Percentiles rank a stretch among this genome's conserved stretches.
phyloP scores from a whole-genome alignment of 2,888 invertebrate genomes.

The Phortica magna region DNA sequence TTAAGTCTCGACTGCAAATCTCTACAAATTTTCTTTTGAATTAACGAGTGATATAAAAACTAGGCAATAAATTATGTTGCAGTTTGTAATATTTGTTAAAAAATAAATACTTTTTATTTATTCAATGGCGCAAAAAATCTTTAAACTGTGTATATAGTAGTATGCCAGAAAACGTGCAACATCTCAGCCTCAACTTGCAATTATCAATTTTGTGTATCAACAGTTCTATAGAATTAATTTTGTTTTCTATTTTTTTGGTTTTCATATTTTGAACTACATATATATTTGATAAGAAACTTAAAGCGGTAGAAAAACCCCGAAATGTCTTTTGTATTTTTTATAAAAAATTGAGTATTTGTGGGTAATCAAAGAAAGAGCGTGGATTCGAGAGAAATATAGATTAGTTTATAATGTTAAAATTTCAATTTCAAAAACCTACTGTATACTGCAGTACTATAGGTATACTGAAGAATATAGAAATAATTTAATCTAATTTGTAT shows the following conservation, averaged over 20 bases:
- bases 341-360: not conserved
- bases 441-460: not conserved
- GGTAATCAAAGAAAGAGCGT: not conserved
- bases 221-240: slow-evolving; percentile 25
- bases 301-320: slow-evolving; percentile 6
- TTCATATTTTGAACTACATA: not conserved
- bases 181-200: slow-evolving; percentile 44
- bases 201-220: slow-evolving; percentile 43
- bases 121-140: too few species aligned
- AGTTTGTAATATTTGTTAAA: not conserved
- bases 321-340: slow-evolving; percentile 65
- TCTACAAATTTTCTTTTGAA: too few species aligned
- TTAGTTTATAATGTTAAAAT: not conserved
- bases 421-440: not conserved
- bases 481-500: slow-evolving; percentile 56
- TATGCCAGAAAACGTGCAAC: not conserved
- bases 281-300: slow-evolving; percentile 6
- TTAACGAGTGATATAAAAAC: too few species aligned
- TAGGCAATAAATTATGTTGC: not conserved
- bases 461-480: not conserved
- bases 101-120: too few species aligned
- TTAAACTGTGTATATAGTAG: not conserved
- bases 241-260: slow-evolving; percentile 28
- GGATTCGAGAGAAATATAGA: not conserved
- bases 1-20: too few species aligned